A percentile compares a stretch with the other conserved stretches of the same genome.
Evolutionary conservation across 2,113 vertebrate genomes (phyloP).

Genomic region (Oncorhynchus masou): DNA sequence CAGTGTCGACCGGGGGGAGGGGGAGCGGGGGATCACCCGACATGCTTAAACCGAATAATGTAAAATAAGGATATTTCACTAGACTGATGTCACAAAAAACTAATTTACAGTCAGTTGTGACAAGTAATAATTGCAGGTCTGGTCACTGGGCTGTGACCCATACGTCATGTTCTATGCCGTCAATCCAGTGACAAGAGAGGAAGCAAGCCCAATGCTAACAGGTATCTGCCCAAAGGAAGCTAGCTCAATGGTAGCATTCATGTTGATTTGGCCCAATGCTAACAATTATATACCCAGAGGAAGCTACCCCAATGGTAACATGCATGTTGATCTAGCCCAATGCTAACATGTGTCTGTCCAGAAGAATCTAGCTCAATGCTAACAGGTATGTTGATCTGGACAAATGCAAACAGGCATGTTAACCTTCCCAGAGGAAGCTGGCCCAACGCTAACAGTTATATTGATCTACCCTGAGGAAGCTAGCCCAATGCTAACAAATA

Average conservation of each 20-base stretch:
- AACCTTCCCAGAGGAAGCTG: neutral
- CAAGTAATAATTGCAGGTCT: conserved; percentile 6
- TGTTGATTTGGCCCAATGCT: neutral
- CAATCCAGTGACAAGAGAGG: conserved; percentile 11
- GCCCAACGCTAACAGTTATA: no score
- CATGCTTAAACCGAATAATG: conserved; percentile 42
- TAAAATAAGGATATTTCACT: conserved; percentile 36
- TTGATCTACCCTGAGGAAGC: no score
- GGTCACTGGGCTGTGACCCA: neutral
- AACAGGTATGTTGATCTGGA: no score
- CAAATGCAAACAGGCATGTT: neutral
- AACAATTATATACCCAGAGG: neutral
- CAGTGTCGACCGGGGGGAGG: conserved; percentile 42
- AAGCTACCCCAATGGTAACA: no score
- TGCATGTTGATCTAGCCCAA: no score
- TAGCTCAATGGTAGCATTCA: neutral
- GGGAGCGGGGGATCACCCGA: conserved; percentile 14
- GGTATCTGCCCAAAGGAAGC: neutral
- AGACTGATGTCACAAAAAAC: conserved; percentile 34
- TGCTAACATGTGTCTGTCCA: neutral
- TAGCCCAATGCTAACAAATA: no score
- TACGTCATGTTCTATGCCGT: conserved; percentile 26
- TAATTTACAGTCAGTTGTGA: conserved; percentile 25
- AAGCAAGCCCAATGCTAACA: conserved; percentile 3
- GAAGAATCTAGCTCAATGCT: neutral